Evolutionary conservation across 2,113 vertebrate species (phyloP).

Genomic region (Syrmaticus mikado): DNA sequence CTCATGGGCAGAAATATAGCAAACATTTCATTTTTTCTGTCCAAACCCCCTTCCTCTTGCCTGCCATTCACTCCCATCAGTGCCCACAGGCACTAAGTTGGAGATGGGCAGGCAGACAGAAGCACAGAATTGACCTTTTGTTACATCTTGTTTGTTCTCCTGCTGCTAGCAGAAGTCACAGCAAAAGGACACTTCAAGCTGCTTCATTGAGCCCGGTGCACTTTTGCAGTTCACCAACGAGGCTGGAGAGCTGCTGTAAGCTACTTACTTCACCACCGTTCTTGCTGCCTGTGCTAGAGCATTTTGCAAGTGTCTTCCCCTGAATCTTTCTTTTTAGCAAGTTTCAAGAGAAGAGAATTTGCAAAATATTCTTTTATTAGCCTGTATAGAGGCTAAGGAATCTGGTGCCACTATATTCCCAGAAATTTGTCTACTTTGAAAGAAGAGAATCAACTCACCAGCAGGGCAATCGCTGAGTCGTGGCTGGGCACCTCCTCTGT

Average conservation of each 20-base stretch:
- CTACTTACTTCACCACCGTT: background rate
- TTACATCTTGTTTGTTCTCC: background rate
- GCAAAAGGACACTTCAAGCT: background rate
- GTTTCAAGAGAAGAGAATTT: no score
- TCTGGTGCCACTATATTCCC: background rate
- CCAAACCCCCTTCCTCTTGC: background rate
- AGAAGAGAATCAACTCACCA: background rate
- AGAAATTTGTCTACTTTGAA: background rate
- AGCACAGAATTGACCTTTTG: background rate
- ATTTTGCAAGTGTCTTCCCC: background rate
- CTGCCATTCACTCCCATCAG: background rate
- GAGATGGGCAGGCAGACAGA: background rate
- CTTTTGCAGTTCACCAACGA: background rate
- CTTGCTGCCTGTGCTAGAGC: background rate
- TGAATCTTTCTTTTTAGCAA: background rate
- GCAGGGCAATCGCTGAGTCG: fast-evolving
- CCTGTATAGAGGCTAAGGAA: background rate
- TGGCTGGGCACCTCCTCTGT: fast-evolving
- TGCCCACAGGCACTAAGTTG: background rate
- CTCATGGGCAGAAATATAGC: background rate
- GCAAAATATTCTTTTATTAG: no score
- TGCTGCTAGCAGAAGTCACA: background rate
- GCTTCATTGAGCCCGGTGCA: background rate
- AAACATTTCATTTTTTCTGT: no score
- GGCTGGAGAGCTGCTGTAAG: background rate